A percentile compares a stretch with the other conserved stretches of the same genome.
These are phyloP conservation scores for Brenthis hecate DNA, from an alignment of 2,888 invertebrate genomes.

Conservation along the genomic window DNA sequence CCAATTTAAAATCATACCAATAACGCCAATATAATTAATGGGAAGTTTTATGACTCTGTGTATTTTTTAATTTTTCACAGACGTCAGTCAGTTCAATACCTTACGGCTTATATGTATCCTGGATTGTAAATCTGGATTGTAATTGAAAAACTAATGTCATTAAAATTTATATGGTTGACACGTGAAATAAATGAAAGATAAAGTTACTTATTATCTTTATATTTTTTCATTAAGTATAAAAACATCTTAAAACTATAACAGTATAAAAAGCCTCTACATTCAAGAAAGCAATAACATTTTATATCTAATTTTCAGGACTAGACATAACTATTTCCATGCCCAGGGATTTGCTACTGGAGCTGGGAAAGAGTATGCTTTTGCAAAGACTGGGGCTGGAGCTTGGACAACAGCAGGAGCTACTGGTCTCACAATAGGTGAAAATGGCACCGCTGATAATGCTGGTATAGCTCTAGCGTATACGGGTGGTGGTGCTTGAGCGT, in stretches of 20 bases:
- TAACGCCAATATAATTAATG: too few species aligned
- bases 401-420: constrained; percentile 45
- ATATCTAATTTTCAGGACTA: constrained; percentile 47
- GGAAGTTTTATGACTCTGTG: too few species aligned
- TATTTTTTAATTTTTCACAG: too few species aligned
- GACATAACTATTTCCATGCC: constrained; percentile 66
- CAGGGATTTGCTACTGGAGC: constrained; percentile 54
- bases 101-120: too few species aligned
- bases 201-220: constrained; percentile 44
- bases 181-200: constrained; percentile 16
- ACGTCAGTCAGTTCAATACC: too few species aligned
- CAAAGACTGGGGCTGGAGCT: constrained; percentile 49
- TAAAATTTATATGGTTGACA: not conserved
- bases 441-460: constrained; percentile 53
- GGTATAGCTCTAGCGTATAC: constrained; percentile 44
- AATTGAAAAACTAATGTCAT: not conserved
- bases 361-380: constrained; percentile 28
- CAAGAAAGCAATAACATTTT: constrained; percentile 35
- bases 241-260: constrained; percentile 46
- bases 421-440: constrained; percentile 51
- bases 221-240: constrained; percentile 44
- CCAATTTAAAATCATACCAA: too few species aligned
- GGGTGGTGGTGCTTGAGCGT: constrained; percentile 40
- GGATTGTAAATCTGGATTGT: too few species aligned
- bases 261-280: constrained; percentile 42